Evolutionary conservation across 2,888 invertebrate species (phyloP).

Genomic region (Pristionchus maxplancki): DNA sequence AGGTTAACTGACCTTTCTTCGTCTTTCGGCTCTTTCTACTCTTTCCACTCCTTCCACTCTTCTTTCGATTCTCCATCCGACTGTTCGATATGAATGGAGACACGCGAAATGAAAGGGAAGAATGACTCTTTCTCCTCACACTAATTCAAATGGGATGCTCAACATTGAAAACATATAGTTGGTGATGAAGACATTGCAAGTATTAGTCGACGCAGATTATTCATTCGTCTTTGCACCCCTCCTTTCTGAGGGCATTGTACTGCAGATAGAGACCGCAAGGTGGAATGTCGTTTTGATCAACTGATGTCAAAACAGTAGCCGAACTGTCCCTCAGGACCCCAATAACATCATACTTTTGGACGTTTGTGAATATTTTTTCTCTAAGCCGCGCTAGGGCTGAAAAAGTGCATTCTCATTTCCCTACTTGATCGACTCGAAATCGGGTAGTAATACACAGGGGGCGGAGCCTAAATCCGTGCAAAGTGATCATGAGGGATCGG

Average conservation of each 20-base stretch:
- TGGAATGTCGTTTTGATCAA: too few relatives aligned
- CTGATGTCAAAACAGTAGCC: too few relatives aligned
- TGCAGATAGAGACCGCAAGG: too few relatives aligned
- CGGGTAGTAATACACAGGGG: too few relatives aligned
- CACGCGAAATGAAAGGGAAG: neutral
- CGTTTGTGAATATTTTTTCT: too few relatives aligned
- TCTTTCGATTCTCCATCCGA: conserved; percentile 24
- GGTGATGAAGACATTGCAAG: neutral
- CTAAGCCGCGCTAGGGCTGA: too few relatives aligned
- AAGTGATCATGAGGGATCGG: too few relatives aligned
- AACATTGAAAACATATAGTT: neutral
- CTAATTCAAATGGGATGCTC: neutral
- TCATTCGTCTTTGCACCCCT: neutral
- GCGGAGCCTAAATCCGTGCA: too few relatives aligned
- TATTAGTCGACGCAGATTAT: neutral
- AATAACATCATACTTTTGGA: too few relatives aligned
- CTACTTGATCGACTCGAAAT: too few relatives aligned
- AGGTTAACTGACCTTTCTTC: neutral
- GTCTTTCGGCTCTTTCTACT: neutral
- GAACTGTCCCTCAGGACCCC: too few relatives aligned
- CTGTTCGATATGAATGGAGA: neutral
- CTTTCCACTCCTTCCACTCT: conserved; percentile 7
- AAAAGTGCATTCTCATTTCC: too few relatives aligned
- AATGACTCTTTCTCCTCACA: neutral
- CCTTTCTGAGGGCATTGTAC: neutral